phyloP scores from a whole-genome alignment of 2,113 vertebrate genomes.

The Aleadryas rufinucha region DNA sequence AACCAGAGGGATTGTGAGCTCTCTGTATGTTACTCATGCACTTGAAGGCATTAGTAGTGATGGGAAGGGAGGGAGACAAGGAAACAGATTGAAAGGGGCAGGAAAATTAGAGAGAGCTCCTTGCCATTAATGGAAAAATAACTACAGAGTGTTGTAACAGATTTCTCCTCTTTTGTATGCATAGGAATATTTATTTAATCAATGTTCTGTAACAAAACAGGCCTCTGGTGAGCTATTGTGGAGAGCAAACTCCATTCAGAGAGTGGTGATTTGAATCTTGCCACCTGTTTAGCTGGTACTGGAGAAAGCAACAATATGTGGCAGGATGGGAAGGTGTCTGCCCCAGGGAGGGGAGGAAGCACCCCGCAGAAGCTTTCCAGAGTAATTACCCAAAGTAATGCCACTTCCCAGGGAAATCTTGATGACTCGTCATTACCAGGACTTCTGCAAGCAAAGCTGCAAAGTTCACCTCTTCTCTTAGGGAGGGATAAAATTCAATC shows the following conservation, averaged over 20 bases:
- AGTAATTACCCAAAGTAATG: neutral
- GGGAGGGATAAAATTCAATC: neutral
- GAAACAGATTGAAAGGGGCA: conserved; percentile 44
- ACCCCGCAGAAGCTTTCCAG: neutral
- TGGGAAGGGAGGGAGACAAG: conserved; percentile 28
- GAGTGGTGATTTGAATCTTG: conserved; percentile 45
- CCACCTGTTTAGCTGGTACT: conserved; percentile 54
- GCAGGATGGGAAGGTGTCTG: neutral
- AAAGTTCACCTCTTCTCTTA: neutral
- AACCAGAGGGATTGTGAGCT: neutral
- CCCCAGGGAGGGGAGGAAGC: neutral
- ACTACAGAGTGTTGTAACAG: conserved; percentile 46
- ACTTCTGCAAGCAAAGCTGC: neutral
- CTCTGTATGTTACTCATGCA: conserved; percentile 17
- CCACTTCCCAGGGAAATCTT: neutral
- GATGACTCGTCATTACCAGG: neutral
- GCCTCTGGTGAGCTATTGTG: conserved; percentile 65
- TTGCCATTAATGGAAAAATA: conserved; percentile 63
- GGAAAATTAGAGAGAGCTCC: conserved; percentile 18
- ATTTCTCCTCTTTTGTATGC: conserved; percentile 66
- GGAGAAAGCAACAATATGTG: conserved; percentile 7
- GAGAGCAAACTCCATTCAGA: conserved; percentile 51
- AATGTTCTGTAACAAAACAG: conserved; percentile 71
- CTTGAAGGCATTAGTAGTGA: conserved; percentile 35
- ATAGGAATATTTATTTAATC: conserved; percentile 74